Evolutionary conservation across 2,888 invertebrate genomes (phyloP), one percentile per base, ranked within the genome.

Genomic region (Timema podura): DNA sequence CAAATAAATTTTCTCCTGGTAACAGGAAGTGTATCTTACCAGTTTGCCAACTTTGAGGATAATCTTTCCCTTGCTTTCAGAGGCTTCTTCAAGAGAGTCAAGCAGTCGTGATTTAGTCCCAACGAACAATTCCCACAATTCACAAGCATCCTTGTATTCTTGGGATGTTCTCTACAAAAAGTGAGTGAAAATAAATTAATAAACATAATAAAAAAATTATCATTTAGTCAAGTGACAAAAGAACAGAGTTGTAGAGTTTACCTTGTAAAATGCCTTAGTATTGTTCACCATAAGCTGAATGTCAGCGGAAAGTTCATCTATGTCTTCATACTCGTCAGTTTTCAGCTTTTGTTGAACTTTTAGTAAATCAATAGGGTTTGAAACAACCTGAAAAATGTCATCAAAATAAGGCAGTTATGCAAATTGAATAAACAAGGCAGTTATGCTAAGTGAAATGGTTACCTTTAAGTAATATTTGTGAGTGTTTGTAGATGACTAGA

Each of bases 271-370:
- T 9, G 93, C 91, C 81, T 96, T 96, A 0, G 98, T 95, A 84
- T 99, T 99, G 76, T 89, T 93, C 47, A 97, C 91, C 77, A 99
- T 86, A 49, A 97, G 85, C 78, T 96, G 93, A 75, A 99, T 89
- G 80, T 99, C 98, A 9, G 88, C 86, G 54, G 94, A 89, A 73
- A 99, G 84, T 78, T 96, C 95, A 48, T 96, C 96, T 75, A 98
- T 87, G 79, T 96, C 95, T 75, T 93, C 92, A 81, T 99, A 99
- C 69, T 97, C 96, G 76, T 98, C 98, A 0, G 95, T 96, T 86
- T 96, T 97, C 10, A 98, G 83, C 81, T 98, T 98, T 79, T 97
- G 97, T 81, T 98, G 97, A 5, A 99, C 95, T 81, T 93, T 89
- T 59, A 97, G 82, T 78, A 99, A 85, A 81, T 99, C 98, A 79